These are phyloP conservation scores for Siniperca chuatsi DNA, from an alignment of 2,113 vertebrate genomes.

Conservation along the genomic window DNA sequence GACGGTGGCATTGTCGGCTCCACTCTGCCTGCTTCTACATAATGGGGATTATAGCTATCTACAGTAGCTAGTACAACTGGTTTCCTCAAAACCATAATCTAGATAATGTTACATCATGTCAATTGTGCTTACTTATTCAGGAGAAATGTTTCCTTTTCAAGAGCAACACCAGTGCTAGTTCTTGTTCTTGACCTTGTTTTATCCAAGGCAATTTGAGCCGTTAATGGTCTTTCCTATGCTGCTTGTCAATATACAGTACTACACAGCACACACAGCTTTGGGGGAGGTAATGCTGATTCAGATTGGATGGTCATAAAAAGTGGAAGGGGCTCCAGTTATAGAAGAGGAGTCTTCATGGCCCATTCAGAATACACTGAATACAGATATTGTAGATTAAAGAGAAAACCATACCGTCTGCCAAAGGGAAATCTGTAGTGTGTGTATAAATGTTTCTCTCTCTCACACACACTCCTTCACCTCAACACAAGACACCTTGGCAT, in stretches of 20 bases:
- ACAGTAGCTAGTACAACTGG: not conserved
- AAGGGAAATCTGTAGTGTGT: not conserved
- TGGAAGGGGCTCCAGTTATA: not conserved
- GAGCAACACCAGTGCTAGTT: not conserved
- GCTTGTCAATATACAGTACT: not conserved
- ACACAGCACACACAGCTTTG: not conserved
- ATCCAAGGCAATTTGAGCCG: not conserved
- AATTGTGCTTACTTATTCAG: not conserved
- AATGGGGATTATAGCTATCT: not conserved
- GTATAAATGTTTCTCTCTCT: not conserved
- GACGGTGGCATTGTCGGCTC: not conserved
- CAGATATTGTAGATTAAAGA: not conserved
- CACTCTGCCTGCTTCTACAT: not conserved
- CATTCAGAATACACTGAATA: not conserved
- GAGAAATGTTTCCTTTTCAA: not conserved
- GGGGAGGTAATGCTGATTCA: not conserved
- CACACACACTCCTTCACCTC: not conserved
- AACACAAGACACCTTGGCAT: not conserved
- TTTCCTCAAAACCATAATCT: conserved; percentile 1
- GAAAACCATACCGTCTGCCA: not conserved
- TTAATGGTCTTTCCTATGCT: not conserved
- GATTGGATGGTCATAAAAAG: not conserved
- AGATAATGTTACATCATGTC: not conserved
- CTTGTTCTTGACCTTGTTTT: not conserved
- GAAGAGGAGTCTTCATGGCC: not conserved